Evolutionary conservation across 1,140 invertebrate genomes (phyloP).

Genomic region (Zaprionus camerounensis): DNA sequence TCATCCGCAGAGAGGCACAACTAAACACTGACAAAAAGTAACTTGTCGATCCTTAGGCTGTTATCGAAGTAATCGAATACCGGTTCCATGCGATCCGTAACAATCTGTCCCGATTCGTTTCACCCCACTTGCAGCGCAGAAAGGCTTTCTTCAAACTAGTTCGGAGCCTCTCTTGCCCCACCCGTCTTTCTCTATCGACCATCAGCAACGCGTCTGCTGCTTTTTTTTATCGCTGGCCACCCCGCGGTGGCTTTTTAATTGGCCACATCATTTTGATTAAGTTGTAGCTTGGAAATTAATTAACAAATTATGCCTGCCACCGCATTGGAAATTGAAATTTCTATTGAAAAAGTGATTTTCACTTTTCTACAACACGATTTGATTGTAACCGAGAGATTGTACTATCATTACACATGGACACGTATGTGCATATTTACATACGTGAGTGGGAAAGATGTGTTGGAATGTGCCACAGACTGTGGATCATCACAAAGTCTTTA

Average conservation of each 20-base stretch:
- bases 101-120: conserved; percentile 53
- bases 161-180: conserved; percentile 37
- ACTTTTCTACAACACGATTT: conserved; percentile 66
- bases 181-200: conserved; percentile 1
- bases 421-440: conserved; percentile 9
- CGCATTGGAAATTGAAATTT: conserved; percentile 69
- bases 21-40: conserved; percentile 28
- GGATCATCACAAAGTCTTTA: conserved; percentile 11
- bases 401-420: conserved; percentile 32
- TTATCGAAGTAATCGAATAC: conserved; percentile 50
- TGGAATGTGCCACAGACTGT: conserved; percentile 17
- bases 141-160: conserved; percentile 81
- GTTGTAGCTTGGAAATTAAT: conserved; percentile 80
- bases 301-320: conserved; percentile 77
- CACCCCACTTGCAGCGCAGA: conserved; percentile 32
- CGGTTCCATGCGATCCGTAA: conserved; percentile 53
- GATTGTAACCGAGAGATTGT: conserved; percentile 25
- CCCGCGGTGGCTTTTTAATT: conserved; percentile 80
- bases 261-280: conserved; percentile 81
- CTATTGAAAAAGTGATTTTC: conserved; percentile 70
- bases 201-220: not conserved
- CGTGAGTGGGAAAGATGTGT: conserved; percentile 21
- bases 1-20: not conserved
- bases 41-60: conserved; percentile 53
- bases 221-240: conserved; percentile 52